Evolutionary conservation across 2,888 invertebrate species (phyloP).

Genomic region (Drosophila ezoana): DNA sequence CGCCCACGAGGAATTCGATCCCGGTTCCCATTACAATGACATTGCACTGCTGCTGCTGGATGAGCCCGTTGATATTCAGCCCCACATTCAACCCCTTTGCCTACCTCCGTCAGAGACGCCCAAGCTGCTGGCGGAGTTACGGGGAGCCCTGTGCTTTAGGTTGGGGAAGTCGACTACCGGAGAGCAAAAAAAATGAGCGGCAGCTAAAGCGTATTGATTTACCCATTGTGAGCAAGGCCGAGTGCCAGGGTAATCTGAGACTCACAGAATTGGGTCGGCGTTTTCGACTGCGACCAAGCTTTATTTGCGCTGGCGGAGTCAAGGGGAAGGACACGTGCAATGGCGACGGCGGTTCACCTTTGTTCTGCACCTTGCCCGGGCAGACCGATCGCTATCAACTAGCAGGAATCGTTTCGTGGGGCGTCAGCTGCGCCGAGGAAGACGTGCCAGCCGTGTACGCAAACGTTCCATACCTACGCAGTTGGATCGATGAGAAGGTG

Average conservation of each 20-base stretch:
- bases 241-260: constrained; percentile 86
- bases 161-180: constrained; percentile 76
- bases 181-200: constrained; percentile 85
- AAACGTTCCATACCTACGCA: constrained; percentile 87
- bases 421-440: constrained; percentile 89
- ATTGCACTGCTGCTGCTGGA: constrained; percentile 89
- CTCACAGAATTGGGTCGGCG: constrained; percentile 87
- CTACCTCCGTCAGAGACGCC: constrained; percentile 86
- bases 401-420: constrained; percentile 87
- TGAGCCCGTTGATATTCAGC: constrained; percentile 87
- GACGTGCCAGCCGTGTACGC: constrained; percentile 90
- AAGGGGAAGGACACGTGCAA: constrained; percentile 85
- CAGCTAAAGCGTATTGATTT: constrained; percentile 89
- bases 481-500: constrained; percentile 88
- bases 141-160: constrained; percentile 64
- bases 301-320: constrained; percentile 92
- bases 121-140: constrained; percentile 81
- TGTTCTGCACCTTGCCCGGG: constrained; percentile 88
- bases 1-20: constrained; percentile 86
- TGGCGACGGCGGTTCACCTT: constrained; percentile 90
- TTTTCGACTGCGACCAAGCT: constrained; percentile 89
- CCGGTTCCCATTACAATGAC: constrained; percentile 90
- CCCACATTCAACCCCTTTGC: constrained; percentile 90
- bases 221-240: constrained; percentile 87
- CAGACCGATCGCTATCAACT: constrained; percentile 62